Evolutionary conservation across 2,797 vertebrate genomes (phyloP).

Genomic region (Microctenopoma steveboyesi): DNA sequence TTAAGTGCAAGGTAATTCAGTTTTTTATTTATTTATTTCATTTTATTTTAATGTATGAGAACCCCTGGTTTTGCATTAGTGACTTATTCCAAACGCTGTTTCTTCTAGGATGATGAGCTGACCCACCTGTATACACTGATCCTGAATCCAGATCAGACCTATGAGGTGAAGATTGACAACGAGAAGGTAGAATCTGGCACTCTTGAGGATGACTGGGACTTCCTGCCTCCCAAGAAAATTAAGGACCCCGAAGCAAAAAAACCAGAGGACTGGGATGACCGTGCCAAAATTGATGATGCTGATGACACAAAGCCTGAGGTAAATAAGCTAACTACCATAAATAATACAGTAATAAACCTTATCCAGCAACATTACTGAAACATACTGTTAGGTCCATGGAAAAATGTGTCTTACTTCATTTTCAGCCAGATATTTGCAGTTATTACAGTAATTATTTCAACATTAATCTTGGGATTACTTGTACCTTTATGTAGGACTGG

Average conservation of each 20-base stretch:
- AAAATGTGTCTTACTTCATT: not conserved
- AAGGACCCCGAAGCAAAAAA: slow-evolving; percentile 94
- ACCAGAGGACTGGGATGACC: slow-evolving; percentile 95
- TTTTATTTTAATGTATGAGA: not conserved
- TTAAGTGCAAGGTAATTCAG: slow-evolving; percentile 91
- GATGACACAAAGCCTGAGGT: slow-evolving; percentile 93
- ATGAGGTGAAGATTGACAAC: slow-evolving; percentile 96
- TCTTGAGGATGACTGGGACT: slow-evolving; percentile 95
- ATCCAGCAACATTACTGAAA: not conserved
- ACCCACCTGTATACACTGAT: slow-evolving; percentile 94
- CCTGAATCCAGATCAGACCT: slow-evolving; percentile 92
- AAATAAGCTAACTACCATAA: not conserved
- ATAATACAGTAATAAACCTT: not conserved
- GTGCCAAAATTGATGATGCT: slow-evolving; percentile 89
- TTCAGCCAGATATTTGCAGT: not conserved
- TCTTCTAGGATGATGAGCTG: slow-evolving; percentile 90
- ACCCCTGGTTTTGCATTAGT: not conserved
- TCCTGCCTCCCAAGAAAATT: slow-evolving; percentile 91
- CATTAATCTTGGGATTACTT: not conserved
- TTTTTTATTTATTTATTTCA: not conserved
- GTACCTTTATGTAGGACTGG: slow-evolving; percentile 85
- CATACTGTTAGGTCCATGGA: no score
- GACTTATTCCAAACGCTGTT: not conserved
- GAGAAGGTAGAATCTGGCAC: slow-evolving; percentile 92
- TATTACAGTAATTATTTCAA: not conserved